A percentile compares a stretch with the other conserved stretches of the same genome.
These are phyloP conservation scores for Harmothoe impar DNA, from an alignment of 2,888 invertebrate species.

Conservation along the genomic window DNA sequence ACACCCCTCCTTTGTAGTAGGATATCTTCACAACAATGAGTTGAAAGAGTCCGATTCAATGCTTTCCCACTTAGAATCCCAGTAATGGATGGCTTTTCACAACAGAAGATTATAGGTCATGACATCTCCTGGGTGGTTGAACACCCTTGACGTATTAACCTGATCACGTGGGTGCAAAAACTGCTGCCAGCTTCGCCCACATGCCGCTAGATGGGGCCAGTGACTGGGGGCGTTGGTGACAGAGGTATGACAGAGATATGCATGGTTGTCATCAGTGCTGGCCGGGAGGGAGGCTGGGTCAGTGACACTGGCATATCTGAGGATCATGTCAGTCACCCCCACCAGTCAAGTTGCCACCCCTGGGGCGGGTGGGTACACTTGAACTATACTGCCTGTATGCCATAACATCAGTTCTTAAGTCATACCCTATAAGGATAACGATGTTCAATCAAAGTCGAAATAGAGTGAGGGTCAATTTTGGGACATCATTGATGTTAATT, in stretches of 20 bases:
- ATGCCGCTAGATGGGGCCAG: conserved; percentile 41
- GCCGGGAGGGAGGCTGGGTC: neutral
- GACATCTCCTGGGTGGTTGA: conserved; percentile 29
- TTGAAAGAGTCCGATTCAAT: no score
- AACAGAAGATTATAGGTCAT: neutral
- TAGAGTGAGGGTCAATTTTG: neutral
- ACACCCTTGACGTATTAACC: conserved; percentile 17
- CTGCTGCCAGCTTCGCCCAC: neutral
- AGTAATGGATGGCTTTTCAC: no score
- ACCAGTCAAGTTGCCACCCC: neutral
- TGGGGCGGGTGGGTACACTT: neutral
- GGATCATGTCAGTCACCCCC: neutral
- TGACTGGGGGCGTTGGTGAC: neutral
- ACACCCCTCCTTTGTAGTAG: no score
- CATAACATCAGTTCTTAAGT: neutral
- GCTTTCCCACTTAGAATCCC: no score
- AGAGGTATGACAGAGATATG: conserved; percentile 30
- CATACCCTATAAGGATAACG: neutral
- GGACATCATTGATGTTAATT: no score
- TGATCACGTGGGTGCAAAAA: neutral
- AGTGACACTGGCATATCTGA: neutral
- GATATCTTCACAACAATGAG: no score
- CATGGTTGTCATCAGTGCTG: conserved; percentile 30
- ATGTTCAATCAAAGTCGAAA: neutral
- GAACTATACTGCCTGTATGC: neutral